These are phyloP conservation scores for Centruroides vittatus DNA, from an alignment of 1,140 invertebrate species.

Conservation along the genomic window DNA sequence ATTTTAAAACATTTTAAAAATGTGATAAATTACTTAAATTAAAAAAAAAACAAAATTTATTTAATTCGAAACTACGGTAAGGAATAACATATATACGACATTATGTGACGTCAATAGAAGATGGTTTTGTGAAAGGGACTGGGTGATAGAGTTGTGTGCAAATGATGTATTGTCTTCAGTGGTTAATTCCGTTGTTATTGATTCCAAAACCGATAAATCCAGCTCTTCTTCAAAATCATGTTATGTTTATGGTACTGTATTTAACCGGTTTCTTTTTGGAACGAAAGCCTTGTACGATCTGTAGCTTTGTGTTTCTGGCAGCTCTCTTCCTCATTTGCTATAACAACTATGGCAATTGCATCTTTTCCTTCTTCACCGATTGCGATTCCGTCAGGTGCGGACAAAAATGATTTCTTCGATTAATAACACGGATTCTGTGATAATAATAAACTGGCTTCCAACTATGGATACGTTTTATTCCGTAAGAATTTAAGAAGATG, in stretches of 20 bases:
- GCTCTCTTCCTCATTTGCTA: slow-evolving; percentile 90
- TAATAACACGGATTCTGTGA: too few species aligned
- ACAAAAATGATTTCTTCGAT: too few species aligned
- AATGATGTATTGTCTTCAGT: slow-evolving; percentile 94
- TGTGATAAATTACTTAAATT: too few species aligned
- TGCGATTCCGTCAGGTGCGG: slow-evolving; percentile 56
- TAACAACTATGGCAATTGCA: slow-evolving; percentile 83
- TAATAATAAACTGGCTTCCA: too few species aligned
- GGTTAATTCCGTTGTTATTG: slow-evolving; percentile 88
- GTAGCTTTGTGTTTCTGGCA: slow-evolving; percentile 76
- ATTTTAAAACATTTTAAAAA: too few species aligned
- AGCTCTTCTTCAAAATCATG: slow-evolving; percentile 83
- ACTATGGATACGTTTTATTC: too few species aligned
- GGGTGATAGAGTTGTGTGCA: neutral
- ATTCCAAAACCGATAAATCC: slow-evolving; percentile 95
- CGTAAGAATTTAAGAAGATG: too few species aligned
- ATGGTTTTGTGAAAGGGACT: too few species aligned
- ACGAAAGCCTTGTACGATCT: slow-evolving; percentile 91
- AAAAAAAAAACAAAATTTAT: too few species aligned
- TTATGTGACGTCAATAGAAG: too few species aligned
- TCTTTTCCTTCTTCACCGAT: slow-evolving; percentile 74
- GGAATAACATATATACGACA: neutral
- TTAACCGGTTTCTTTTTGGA: slow-evolving; percentile 87
- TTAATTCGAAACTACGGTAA: neutral
- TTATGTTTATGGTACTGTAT: slow-evolving; percentile 91